These are phyloP conservation scores for Chouioia cunea DNA, from an alignment of 2,888 invertebrate species.

Conservation along the genomic window DNA sequence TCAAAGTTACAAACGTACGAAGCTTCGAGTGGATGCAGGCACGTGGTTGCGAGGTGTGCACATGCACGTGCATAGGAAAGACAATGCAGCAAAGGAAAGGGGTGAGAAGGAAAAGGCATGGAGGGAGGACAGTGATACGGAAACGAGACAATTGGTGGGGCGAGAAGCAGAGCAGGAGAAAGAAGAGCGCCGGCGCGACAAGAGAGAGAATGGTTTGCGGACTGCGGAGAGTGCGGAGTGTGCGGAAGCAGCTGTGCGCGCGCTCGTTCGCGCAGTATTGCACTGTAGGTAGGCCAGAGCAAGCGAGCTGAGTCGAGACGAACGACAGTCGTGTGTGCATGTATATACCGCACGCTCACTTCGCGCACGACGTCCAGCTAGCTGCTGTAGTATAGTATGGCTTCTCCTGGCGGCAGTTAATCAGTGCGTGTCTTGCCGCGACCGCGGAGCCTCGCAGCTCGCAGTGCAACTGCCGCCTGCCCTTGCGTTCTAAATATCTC, in stretches of 20 bases:
- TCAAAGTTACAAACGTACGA: no score
- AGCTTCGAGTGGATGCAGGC: no score
- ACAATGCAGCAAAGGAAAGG: no score
- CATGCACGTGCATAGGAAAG: no score
- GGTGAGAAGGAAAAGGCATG: no score
- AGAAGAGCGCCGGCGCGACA: no score
- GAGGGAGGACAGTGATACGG: no score
- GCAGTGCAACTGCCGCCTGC: background rate
- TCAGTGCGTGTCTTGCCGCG: constrained; percentile 24
- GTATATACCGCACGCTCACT: background rate
- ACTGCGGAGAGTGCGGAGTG: no score
- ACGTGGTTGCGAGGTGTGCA: no score
- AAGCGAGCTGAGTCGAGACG: background rate
- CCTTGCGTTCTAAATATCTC: background rate
- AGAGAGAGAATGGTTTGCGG: no score
- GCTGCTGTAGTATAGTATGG: constrained; percentile 32
- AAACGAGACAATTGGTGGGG: no score
- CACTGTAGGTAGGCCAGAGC: background rate
- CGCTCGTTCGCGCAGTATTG: constrained; percentile 8
- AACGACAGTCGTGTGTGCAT: background rate
- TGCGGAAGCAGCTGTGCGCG: background rate
- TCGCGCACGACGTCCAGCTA: constrained; percentile 16
- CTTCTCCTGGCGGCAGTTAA: constrained; percentile 40
- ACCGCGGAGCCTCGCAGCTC: background rate
- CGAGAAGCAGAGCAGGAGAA: no score